Evolutionary conservation across 2,888 invertebrate species (phyloP), one percentile per base, ranked within the genome.

Genomic region (Drosophila mimetica): DNA sequence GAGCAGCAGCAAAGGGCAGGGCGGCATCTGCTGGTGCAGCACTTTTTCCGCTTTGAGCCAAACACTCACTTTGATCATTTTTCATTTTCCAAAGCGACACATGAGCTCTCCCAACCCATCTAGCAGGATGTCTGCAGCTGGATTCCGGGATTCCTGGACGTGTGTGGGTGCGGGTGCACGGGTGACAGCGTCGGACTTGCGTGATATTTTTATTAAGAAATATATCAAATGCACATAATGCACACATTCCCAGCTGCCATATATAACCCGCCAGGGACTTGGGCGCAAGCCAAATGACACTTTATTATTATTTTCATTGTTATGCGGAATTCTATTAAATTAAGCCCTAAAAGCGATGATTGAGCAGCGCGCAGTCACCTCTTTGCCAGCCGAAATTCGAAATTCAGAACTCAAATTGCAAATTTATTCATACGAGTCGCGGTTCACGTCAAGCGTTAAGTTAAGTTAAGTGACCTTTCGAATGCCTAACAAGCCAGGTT

Each of bases 1-100:
- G 50, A 44, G 13, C 13, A 2, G 30, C 22, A 7, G 22, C 3
- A 22, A 22, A 5, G 30, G 42, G 63, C 73, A 81, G 25, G 11
- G 71, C 77, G 71, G 71, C 79, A 74, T 71, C 76, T 78, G 69
- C 51, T 72, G 55, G 16, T 53, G 74, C 57, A 47, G 63, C 74
- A 74, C 65, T 59, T 67, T 74, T 41, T 79, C 75, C 64, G 71
- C 77, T 86, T 80, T 65, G 66, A 80, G 75, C 69, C 80, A 88
- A 86, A 84, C 88, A 88, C 83, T 84, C 79, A 81, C 86, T 84
- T 84, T 84, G 83, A 88, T 84, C 88, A 84, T 84, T 88, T 88
- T 86, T 84, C 83, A 84, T 84, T 84, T 86, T 75, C 52, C 46
- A 54, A 48, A 44, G 73, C 70, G 81, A 78, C 87, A 79, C 70